Conservation (phyloP, 2,797 vertebrate species). For the Hippocampus kuda region DNA sequence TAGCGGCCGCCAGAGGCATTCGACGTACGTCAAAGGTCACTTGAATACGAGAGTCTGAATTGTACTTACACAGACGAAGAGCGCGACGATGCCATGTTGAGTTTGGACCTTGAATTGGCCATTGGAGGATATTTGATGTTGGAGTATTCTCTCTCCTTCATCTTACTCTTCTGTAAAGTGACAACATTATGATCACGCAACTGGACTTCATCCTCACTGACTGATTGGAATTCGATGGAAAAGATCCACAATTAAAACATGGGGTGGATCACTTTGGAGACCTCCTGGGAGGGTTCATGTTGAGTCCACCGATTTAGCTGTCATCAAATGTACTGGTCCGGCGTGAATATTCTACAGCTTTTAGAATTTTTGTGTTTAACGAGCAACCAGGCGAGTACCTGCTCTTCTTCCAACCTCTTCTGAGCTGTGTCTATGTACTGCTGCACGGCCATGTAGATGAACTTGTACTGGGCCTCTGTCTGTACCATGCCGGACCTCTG, state of each 20-base stretch:
- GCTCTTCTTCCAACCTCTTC: slow-evolving; percentile 77
- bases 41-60: neutral
- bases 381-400: slow-evolving; percentile 43
- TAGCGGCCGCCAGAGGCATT: neutral
- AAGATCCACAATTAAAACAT: neutral
- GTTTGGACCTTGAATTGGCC: slow-evolving; percentile 68
- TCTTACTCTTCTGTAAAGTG: slow-evolving; percentile 63
- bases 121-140: slow-evolving; percentile 73
- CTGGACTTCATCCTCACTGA: neutral
- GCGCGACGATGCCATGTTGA: slow-evolving; percentile 58
- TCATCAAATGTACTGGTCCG: neutral
- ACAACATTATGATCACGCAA: neutral
- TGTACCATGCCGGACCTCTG: slow-evolving; percentile 84
- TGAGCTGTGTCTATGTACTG: slow-evolving; percentile 76
- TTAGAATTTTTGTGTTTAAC: neutral
- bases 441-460: slow-evolving; percentile 82
- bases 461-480: slow-evolving; percentile 82
- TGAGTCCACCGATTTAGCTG: neutral
- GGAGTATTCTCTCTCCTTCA: slow-evolving; percentile 75
- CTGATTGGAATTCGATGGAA: neutral
- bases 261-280: neutral
- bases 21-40: neutral
- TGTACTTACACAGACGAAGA: slow-evolving; percentile 67
- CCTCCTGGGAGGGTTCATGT: neutral
- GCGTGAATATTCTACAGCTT: neutral